A percentile compares a stretch with the other conserved stretches of the same genome.
phyloP scores from a whole-genome alignment of 2,113 vertebrate genomes.

The Corvus cornix region DNA sequence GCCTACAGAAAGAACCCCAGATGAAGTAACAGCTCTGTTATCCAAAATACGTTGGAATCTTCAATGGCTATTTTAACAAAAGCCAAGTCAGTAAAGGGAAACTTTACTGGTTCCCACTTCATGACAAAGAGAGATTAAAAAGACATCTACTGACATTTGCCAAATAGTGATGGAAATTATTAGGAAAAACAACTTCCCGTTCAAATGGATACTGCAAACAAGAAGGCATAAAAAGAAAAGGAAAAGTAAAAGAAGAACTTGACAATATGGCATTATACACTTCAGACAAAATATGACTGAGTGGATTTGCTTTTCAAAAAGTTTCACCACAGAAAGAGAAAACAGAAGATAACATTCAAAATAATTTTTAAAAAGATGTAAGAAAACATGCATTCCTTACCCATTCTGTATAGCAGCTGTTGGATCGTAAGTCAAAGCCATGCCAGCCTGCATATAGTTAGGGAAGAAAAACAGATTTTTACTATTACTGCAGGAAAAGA shows the following conservation, averaged over 20 bases:
- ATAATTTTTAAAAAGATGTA: background rate
- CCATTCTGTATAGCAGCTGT: conserved; percentile 95
- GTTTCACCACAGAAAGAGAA: conserved; percentile 8
- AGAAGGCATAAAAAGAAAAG: conserved; percentile 25
- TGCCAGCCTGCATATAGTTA: conserved; percentile 84
- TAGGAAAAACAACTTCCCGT: conserved; percentile 23
- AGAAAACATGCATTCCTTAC: conserved; percentile 78
- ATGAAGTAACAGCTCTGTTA: conserved; percentile 44
- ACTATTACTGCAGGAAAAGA: conserved; percentile 11
- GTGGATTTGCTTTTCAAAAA: background rate
- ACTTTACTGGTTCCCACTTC: conserved; percentile 29
- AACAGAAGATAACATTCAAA: conserved; percentile 18
- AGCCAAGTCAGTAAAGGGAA: conserved; percentile 18
- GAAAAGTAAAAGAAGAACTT: conserved; percentile 15
- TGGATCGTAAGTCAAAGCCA: conserved; percentile 96
- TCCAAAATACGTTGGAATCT: background rate
- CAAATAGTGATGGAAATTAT: conserved; percentile 40
- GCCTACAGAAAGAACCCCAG: background rate
- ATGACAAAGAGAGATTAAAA: conserved; percentile 1
- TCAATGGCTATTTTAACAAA: conserved; percentile 49
- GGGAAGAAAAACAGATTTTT: conserved; percentile 58
- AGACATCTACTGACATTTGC: background rate
- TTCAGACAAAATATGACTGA: conserved; percentile 10
- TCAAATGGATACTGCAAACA: conserved; percentile 15
- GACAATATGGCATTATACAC: background rate